Conservation (phyloP, 1,140 invertebrate genomes). For the Andrena cerasifolii region DNA sequence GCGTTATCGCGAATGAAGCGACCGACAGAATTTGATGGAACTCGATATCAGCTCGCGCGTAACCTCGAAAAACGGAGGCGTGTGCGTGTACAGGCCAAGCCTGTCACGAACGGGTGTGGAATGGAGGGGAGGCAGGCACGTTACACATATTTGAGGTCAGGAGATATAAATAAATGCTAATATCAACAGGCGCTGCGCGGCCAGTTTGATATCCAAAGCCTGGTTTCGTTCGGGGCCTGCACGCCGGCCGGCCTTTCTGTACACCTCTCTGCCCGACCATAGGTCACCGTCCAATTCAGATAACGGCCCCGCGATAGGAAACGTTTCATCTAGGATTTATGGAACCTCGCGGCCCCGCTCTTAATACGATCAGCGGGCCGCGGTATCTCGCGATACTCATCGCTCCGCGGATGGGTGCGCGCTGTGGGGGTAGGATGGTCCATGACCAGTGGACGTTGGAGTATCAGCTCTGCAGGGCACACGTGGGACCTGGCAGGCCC, state of each 20-base stretch:
- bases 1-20: slow-evolving; percentile 23
- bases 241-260: slow-evolving; percentile 48
- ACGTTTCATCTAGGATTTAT: slow-evolving; percentile 34
- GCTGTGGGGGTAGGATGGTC: too few species aligned
- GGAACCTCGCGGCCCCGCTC: neutral
- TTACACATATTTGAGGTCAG: slow-evolving; percentile 77
- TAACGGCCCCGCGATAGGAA: slow-evolving; percentile 34
- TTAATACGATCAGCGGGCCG: too few species aligned
- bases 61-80: slow-evolving; percentile 71
- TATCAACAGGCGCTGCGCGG: slow-evolving; percentile 73
- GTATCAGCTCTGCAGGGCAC: too few species aligned
- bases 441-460: too few species aligned
- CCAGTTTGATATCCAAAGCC: slow-evolving; percentile 71
- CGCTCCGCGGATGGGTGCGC: too few species aligned
- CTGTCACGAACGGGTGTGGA: too few species aligned
- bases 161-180: slow-evolving; percentile 80
- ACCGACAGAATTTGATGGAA: slow-evolving; percentile 56
- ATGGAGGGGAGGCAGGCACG: slow-evolving; percentile 63
- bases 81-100: slow-evolving; percentile 55
- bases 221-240: slow-evolving; percentile 60
- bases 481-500: too few species aligned
- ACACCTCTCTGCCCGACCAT: slow-evolving; percentile 31
- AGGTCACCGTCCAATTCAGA: slow-evolving; percentile 49
- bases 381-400: too few species aligned
- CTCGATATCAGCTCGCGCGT: slow-evolving; percentile 53